Conservation (phyloP, 2,888 invertebrate species). For the Autographa pulchrina region DNA sequence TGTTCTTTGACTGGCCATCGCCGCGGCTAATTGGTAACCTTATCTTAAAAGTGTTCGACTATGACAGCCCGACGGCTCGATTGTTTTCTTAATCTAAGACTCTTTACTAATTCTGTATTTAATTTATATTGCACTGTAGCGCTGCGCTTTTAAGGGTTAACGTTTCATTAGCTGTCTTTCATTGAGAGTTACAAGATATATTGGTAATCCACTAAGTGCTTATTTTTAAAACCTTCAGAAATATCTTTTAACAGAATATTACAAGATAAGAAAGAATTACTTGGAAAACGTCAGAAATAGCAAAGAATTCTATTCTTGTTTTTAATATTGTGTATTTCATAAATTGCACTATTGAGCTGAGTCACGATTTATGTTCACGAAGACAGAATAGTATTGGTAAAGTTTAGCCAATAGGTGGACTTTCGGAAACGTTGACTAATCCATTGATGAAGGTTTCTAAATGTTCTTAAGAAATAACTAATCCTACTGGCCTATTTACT, state of each 20-base stretch:
- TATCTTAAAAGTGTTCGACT: slow-evolving; percentile 55
- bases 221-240: background rate
- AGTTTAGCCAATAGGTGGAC: background rate
- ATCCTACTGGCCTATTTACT: background rate
- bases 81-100: slow-evolving; percentile 44
- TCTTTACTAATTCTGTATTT: slow-evolving; percentile 23
- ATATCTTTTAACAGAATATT: background rate
- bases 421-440: background rate
- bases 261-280: background rate
- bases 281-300: background rate
- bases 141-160: background rate
- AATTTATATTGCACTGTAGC: slow-evolving; percentile 31
- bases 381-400: background rate
- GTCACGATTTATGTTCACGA: background rate
- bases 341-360: background rate
- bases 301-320: background rate
- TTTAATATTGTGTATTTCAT: background rate
- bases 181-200: background rate
- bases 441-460: background rate
- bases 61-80: slow-evolving; percentile 21
- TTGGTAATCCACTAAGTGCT: background rate
- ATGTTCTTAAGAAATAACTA: background rate
- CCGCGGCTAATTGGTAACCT: slow-evolving; percentile 55
- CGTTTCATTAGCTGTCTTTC: background rate
- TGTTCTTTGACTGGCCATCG: slow-evolving; percentile 61